Conservation (phyloP, 2,888 invertebrate species). For the Electrophaes corylata region DNA sequence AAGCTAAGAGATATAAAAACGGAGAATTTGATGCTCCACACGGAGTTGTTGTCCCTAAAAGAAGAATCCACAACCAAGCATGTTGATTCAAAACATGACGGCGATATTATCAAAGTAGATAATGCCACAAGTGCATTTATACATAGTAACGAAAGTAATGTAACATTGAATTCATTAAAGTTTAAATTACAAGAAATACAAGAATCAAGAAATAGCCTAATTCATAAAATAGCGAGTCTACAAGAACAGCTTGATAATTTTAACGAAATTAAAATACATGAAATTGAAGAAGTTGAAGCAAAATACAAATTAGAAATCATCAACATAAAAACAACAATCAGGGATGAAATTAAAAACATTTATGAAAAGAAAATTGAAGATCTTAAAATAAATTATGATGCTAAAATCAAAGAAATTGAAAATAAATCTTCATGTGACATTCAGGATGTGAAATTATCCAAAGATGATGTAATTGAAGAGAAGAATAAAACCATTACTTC, state of each 20-base stretch:
- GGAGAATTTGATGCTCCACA: conserved; percentile 63
- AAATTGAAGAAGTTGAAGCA: conserved; percentile 63
- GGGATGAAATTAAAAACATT: conserved; percentile 53
- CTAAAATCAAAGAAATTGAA: conserved; percentile 51
- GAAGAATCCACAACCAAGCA: conserved; percentile 49
- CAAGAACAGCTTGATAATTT: conserved; percentile 60
- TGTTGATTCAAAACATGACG: conserved; percentile 35
- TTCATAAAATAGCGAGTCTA: conserved; percentile 54
- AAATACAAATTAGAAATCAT: conserved; percentile 64
- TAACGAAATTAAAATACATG: conserved; percentile 58
- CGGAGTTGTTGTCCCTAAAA: conserved; percentile 59
- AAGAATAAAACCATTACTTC: conserved; percentile 57
- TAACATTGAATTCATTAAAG: conserved; percentile 57
- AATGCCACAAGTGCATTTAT: conserved; percentile 51
- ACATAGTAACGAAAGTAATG: conserved; percentile 49
- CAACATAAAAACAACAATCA: conserved; percentile 51
- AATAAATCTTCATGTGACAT: conserved; percentile 46
- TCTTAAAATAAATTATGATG: conserved; percentile 55
- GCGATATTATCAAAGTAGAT: conserved; percentile 49
- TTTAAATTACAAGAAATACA: conserved; percentile 61
- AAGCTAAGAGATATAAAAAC: conserved; percentile 73
- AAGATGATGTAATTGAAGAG: conserved; percentile 52
- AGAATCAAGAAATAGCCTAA: conserved; percentile 55
- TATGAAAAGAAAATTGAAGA: conserved; percentile 63
- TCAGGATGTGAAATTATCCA: conserved; percentile 43